phyloP scores from a whole-genome alignment of 2,888 invertebrate genomes.

The Chymomyza caudatula region DNA sequence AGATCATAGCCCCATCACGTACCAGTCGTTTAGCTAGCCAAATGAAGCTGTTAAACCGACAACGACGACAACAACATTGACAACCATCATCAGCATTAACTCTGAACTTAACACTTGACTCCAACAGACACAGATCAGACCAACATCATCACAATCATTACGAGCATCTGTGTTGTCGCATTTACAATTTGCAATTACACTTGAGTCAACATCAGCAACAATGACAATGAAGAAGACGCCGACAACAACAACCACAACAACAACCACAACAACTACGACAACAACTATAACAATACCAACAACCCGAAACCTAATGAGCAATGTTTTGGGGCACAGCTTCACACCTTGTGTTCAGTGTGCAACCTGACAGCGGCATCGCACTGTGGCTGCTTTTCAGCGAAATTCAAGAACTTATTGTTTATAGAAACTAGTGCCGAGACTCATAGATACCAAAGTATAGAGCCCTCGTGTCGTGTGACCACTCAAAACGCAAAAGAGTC shows the following conservation, averaged over 20 bases:
- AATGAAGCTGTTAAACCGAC: not conserved
- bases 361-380: not conserved
- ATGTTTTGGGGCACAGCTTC: slow-evolving; percentile 42
- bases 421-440: too few species aligned
- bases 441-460: too few species aligned
- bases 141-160: slow-evolving; percentile 8
- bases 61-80: not conserved
- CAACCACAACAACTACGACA: slow-evolving; percentile 29
- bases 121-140: not conserved
- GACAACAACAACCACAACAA: slow-evolving; percentile 16
- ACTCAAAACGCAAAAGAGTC: too few species aligned
- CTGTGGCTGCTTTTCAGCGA: too few species aligned
- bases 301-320: slow-evolving; percentile 64
- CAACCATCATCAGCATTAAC: not conserved
- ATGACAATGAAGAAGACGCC: slow-evolving; percentile 23
- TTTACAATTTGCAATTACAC: slow-evolving; percentile 75
- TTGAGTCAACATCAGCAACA: slow-evolving; percentile 69
- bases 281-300: slow-evolving; percentile 15
- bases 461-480: too few species aligned
- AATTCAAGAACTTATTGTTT: too few species aligned
- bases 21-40: not conserved
- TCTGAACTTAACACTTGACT: not conserved
- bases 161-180: slow-evolving; percentile 70
- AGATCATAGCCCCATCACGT: slow-evolving; percentile 7
- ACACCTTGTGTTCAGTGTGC: not conserved